Percentiles rank a stretch among this genome's conserved stretches.
phyloP scores from a whole-genome alignment of 2,888 invertebrate species.

The Chymomyza fuscimana region DNA sequence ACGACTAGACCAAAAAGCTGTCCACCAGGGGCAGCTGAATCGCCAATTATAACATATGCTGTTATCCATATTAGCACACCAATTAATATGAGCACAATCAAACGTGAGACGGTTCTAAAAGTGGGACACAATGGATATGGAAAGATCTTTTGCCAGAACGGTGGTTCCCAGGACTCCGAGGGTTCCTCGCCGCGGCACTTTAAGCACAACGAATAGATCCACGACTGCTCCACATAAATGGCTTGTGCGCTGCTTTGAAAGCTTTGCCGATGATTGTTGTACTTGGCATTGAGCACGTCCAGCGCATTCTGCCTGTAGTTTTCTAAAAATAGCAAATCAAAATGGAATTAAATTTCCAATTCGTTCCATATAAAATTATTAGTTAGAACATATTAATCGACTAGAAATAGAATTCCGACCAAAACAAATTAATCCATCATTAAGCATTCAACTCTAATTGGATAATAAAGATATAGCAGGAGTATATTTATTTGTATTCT shows the following conservation, averaged over 20 bases:
- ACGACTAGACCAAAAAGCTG: conserved; percentile 89
- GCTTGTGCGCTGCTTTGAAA: conserved; percentile 33
- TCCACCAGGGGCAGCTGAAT: conserved; percentile 90
- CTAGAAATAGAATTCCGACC: conserved; percentile 13
- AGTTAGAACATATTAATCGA: conserved; percentile 10
- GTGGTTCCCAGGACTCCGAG: conserved; percentile 90
- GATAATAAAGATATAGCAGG: conserved; percentile 34
- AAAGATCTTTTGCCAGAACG: conserved; percentile 89
- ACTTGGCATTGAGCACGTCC: conserved; percentile 74
- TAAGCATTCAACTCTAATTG: conserved; percentile 51
- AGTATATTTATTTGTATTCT: neutral
- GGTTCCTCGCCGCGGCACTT: conserved; percentile 89
- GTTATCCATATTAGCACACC: conserved; percentile 89
- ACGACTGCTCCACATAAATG: conserved; percentile 82
- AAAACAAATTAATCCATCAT: conserved; percentile 46
- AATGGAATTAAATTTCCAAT: neutral
- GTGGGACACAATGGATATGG: conserved; percentile 93
- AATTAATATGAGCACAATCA: conserved; percentile 86
- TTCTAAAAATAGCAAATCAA: conserved; percentile 58
- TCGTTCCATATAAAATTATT: conserved; percentile 13
- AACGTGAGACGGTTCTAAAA: conserved; percentile 90
- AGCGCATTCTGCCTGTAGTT: conserved; percentile 69
- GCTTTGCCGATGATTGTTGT: conserved; percentile 65
- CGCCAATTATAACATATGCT: conserved; percentile 87
- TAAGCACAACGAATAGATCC: conserved; percentile 90